Percentiles rank a stretch among this genome's conserved stretches.
These are phyloP conservation scores for Aphis gossypii DNA, from an alignment of 1,140 invertebrate species.

Conservation along the genomic window DNA sequence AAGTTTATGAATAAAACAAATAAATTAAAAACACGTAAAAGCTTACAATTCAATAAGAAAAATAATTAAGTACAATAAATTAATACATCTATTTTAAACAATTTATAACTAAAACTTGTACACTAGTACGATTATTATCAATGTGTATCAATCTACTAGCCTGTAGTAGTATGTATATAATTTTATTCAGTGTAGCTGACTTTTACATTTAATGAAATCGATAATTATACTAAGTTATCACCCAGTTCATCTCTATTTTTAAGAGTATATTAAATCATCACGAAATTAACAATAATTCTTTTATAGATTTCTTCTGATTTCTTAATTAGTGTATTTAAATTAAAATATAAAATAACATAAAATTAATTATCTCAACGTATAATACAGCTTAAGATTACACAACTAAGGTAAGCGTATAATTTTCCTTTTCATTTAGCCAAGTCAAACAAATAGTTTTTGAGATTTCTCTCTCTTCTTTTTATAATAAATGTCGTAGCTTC, in stretches of 20 bases:
- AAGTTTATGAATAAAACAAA: neutral
- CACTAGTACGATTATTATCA: too few relatives aligned
- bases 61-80: neutral
- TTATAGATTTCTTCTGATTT: neutral
- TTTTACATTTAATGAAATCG: too few relatives aligned
- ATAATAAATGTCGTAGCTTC: conserved; percentile 3
- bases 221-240: too few relatives aligned
- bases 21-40: neutral
- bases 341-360: neutral
- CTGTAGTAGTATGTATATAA: neutral
- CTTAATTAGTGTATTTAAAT: neutral
- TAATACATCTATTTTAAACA: neutral
- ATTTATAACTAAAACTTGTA: neutral
- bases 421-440: neutral
- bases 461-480: neutral
- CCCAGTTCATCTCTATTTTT: too few relatives aligned
- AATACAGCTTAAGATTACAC: neutral
- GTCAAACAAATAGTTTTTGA: neutral
- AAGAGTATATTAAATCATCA: too few relatives aligned
- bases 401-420: neutral
- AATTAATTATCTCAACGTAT: neutral
- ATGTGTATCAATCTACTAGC: too few relatives aligned
- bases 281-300: too few relatives aligned
- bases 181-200: neutral
- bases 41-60: neutral